phyloP scores from a whole-genome alignment of 2,888 invertebrate genomes.

The Chironomus riparius region DNA sequence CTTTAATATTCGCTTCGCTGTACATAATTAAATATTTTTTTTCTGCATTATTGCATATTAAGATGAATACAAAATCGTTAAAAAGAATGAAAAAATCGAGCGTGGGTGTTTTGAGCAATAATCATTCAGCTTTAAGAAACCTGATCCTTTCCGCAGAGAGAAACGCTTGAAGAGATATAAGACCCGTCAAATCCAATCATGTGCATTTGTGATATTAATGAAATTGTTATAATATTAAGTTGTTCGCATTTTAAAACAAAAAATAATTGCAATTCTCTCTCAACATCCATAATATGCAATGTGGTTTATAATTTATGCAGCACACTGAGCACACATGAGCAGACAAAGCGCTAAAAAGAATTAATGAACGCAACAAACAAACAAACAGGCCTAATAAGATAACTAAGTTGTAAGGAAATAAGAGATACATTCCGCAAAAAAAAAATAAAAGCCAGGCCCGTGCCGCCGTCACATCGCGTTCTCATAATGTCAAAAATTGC shows the following conservation, averaged over 20 bases:
- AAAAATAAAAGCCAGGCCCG: not conserved
- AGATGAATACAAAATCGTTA: too few relatives aligned
- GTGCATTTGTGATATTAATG: not conserved
- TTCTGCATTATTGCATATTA: too few relatives aligned
- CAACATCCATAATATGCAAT: not conserved
- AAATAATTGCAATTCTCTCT: not conserved
- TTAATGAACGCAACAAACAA: not conserved
- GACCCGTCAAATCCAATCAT: conserved; percentile 9
- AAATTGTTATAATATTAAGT: conserved; percentile 11
- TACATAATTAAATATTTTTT: too few relatives aligned
- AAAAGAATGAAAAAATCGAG: too few relatives aligned
- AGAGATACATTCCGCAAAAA: not conserved
- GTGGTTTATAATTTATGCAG: conserved; percentile 4
- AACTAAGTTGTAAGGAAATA: conserved; percentile 8
- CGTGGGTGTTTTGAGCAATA: too few relatives aligned
- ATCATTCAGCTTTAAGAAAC: too few relatives aligned
- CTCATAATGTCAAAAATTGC: conserved; percentile 22
- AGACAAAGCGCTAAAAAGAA: not conserved
- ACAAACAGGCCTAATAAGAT: not conserved
- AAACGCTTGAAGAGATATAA: not conserved
- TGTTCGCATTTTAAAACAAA: conserved; percentile 1
- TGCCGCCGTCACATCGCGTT: conserved; percentile 3
- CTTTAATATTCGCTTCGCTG: too few relatives aligned
- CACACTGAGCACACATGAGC: conserved; percentile 1
- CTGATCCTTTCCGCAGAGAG: not conserved